These are phyloP conservation scores for Enteromius afrohamiltoni DNA, from an alignment of 2,797 vertebrate species.

Conservation along the genomic window DNA sequence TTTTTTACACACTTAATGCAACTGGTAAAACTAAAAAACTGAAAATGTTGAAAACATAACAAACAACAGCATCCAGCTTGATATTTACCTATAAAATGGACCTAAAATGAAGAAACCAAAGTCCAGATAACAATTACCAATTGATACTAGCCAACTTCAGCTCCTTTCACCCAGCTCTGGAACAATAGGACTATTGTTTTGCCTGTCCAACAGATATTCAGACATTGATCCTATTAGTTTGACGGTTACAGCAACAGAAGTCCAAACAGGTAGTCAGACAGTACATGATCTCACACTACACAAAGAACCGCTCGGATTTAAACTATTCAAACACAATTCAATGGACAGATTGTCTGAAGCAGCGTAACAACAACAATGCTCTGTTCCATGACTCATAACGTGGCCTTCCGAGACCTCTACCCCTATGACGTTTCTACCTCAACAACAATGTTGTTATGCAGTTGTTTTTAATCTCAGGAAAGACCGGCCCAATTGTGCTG, in stretches of 20 bases:
- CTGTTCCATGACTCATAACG: background rate
- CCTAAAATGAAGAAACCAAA: background rate
- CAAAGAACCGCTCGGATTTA: background rate
- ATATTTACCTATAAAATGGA: background rate
- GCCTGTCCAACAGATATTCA: background rate
- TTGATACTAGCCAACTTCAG: background rate
- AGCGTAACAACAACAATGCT: conserved; percentile 7
- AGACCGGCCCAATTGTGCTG: background rate
- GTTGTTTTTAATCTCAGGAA: conserved; percentile 11
- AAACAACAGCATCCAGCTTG: background rate
- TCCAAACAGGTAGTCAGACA: background rate
- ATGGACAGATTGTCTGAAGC: background rate
- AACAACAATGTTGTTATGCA: conserved; percentile 33
- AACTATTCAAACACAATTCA: background rate
- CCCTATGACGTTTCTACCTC: background rate
- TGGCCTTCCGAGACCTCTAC: conserved; percentile 23
- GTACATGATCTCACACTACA: background rate
- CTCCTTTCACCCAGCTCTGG: background rate
- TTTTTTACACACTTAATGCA: background rate
- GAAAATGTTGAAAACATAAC: background rate
- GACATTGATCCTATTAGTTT: background rate
- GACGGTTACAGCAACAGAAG: background rate
- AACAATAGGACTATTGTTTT: conserved; percentile 7
- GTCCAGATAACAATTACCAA: background rate
- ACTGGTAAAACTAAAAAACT: background rate